Conservation (phyloP, 2,113 vertebrate genomes). For the Clinocottus analis region DNA sequence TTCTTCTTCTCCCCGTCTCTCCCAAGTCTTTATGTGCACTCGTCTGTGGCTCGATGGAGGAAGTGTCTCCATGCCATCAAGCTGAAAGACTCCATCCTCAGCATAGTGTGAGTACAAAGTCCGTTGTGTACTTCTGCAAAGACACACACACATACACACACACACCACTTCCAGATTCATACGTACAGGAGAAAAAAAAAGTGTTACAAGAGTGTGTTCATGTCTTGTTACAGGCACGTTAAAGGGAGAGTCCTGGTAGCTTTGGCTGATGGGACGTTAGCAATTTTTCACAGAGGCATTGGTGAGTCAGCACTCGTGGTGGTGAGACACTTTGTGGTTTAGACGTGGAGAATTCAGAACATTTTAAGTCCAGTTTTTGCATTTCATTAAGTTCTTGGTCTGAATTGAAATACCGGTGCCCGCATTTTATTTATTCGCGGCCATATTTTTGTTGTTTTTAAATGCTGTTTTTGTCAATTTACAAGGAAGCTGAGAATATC, state of each 20-base stretch:
- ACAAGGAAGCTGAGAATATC: neutral
- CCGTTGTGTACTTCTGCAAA: neutral
- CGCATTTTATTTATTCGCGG: no score
- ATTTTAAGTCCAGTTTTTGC: neutral
- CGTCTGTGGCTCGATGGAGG: conserved; percentile 95
- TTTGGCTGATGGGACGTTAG: conserved; percentile 94
- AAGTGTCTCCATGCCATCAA: conserved; percentile 98
- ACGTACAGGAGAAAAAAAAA: neutral
- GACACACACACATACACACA: neutral
- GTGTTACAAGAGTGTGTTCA: neutral
- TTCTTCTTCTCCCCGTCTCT: neutral
- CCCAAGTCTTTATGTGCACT: conserved; percentile 94
- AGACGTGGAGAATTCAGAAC: neutral
- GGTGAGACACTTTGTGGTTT: neutral
- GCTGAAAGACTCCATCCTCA: conserved; percentile 97
- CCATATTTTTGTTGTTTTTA: neutral
- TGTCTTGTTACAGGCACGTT: conserved; percentile 87
- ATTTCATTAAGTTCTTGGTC: neutral
- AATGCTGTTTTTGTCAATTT: neutral
- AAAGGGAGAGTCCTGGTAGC: conserved; percentile 96
- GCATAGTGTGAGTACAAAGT: conserved; percentile 90
- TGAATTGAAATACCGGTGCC: neutral
- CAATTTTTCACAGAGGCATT: conserved; percentile 94
- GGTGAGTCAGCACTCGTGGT: conserved; percentile 77
- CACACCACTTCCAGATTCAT: neutral